Conservation (phyloP, 2,797 vertebrate genomes). For the Acanthis flammea region DNA sequence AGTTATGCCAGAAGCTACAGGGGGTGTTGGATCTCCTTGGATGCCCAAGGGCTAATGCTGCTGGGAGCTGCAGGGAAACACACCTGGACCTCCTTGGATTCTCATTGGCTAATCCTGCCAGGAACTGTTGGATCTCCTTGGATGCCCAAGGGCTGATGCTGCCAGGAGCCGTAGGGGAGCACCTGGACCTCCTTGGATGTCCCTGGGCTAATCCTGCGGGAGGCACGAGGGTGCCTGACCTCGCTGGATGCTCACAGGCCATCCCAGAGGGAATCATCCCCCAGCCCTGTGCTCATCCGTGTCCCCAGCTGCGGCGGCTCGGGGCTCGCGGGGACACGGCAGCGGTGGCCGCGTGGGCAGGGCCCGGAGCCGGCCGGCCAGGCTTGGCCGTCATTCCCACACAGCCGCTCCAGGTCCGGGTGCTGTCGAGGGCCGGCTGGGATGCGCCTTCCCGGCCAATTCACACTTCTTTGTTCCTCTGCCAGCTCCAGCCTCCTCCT, state of each 20-base stretch:
- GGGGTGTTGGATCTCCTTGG: neutral
- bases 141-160: neutral
- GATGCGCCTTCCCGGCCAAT: neutral
- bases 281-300: fast-evolving
- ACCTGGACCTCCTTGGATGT: neutral
- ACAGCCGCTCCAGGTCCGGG: neutral
- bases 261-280: neutral
- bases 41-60: neutral
- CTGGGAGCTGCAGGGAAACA: neutral
- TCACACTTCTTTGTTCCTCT: neutral
- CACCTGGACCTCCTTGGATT: neutral
- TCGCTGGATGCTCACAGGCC: neutral
- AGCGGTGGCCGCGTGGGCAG: neutral
- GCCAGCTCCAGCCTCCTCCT: neutral
- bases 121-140: neutral
- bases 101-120: neutral
- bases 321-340: neutral
- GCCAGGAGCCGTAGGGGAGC: fast-evolving
- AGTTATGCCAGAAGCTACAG: neutral
- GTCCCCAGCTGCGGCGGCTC: neutral
- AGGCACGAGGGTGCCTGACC: fast-evolving
- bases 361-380: neutral
- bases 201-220: fast-evolving
- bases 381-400: neutral
- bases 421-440: neutral